Evolutionary conservation across 1,140 invertebrate species (phyloP).

Genomic region (Procambarus virginalis): DNA sequence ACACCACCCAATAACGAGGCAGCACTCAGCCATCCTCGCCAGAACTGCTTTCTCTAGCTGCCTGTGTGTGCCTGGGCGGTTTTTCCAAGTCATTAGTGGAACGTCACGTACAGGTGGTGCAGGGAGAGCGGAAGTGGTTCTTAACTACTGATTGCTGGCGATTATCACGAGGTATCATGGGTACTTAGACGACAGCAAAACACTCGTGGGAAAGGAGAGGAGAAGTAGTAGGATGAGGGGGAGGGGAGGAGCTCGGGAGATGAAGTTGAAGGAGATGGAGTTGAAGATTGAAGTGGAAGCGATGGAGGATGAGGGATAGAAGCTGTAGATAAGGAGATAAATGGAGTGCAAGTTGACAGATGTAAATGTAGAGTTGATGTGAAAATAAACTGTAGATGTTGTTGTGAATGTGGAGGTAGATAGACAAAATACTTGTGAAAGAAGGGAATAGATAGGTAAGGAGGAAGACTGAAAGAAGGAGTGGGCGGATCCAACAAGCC

Average conservation of each 20-base stretch:
- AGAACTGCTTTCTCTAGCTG: neutral
- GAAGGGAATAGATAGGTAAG: too few species aligned
- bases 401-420: too few species aligned
- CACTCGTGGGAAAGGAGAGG: constrained; percentile 5
- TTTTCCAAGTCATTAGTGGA: neutral
- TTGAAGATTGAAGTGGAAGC: neutral
- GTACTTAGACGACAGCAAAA: neutral
- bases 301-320: neutral
- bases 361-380: too few species aligned
- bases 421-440: too few species aligned
- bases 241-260: neutral
- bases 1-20: too few species aligned
- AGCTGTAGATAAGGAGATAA: too few species aligned
- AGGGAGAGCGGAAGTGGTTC: constrained; percentile 13
- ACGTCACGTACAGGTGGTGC: constrained; percentile 10
- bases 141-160: constrained; percentile 30
- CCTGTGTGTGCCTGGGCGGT: neutral
- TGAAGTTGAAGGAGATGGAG: neutral
- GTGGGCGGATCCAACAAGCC: too few species aligned
- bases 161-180: constrained; percentile 11
- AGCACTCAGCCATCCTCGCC: neutral
- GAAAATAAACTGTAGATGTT: too few species aligned
- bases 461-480: too few species aligned
- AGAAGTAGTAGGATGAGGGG: neutral
- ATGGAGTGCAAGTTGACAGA: too few species aligned